Evolutionary conservation across 2,797 vertebrate genomes (phyloP).

Genomic region (Hydrophis major): DNA sequence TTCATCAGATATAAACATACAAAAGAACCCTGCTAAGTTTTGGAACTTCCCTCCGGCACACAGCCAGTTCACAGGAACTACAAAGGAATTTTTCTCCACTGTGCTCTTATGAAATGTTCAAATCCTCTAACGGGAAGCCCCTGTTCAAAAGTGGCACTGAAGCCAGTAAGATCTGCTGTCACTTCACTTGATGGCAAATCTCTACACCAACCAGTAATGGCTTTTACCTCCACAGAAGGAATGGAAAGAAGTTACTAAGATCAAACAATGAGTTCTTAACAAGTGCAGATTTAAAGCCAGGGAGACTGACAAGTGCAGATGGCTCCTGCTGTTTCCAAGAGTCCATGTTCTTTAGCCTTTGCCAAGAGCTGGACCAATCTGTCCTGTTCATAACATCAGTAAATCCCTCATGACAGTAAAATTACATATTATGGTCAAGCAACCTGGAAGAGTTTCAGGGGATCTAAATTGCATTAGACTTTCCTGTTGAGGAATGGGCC

Average conservation of each 20-base stretch:
- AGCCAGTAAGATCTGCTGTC: background rate
- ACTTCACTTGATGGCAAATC: background rate
- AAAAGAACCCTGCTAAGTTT: background rate
- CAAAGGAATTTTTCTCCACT: background rate
- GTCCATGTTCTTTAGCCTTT: background rate
- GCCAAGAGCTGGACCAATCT: background rate
- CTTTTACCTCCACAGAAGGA: background rate
- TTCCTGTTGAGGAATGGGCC: background rate
- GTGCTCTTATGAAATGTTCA: background rate
- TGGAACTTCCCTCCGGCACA: background rate
- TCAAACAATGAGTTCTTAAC: conserved; percentile 4
- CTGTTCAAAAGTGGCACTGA: background rate
- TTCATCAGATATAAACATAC: background rate
- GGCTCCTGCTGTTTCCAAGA: conserved; percentile 11
- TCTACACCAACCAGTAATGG: background rate
- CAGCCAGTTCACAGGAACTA: conserved; percentile 3
- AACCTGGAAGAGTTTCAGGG: background rate
- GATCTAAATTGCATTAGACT: background rate
- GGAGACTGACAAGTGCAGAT: background rate
- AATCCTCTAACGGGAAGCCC: background rate
- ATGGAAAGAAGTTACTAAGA: background rate
- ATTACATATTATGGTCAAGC: background rate
- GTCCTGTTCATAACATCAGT: background rate
- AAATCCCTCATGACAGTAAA: background rate
- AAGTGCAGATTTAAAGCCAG: background rate